phyloP scores from a whole-genome alignment of 2,113 vertebrate species.

The Nothobranchius furzeri region DNA sequence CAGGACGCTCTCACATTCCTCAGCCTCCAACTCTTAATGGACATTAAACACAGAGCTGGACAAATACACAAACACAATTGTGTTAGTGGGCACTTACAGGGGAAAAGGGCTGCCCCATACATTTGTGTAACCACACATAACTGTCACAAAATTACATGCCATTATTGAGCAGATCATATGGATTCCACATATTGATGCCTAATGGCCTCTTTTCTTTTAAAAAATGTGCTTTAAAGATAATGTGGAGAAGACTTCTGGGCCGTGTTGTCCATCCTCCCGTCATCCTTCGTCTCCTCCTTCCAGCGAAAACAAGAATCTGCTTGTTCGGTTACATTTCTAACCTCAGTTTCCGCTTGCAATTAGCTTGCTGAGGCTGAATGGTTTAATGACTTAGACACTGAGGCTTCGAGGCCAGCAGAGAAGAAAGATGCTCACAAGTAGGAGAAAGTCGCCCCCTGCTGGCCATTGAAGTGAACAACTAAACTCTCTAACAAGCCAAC shows the following conservation, averaged over 20 bases:
- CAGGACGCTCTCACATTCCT: slow-evolving; percentile 62
- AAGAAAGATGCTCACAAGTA: slow-evolving; percentile 1
- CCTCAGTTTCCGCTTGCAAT: slow-evolving; percentile 63
- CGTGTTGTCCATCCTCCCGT: slow-evolving; percentile 27
- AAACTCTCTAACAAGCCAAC: background rate
- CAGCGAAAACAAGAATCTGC: slow-evolving; percentile 51
- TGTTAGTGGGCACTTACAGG: slow-evolving; percentile 80
- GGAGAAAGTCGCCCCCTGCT: slow-evolving; percentile 64
- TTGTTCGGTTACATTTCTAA: slow-evolving; percentile 72
- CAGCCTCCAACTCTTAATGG: slow-evolving; percentile 73
- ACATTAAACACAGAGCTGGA: slow-evolving; percentile 76
- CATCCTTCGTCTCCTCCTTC: slow-evolving; percentile 5
- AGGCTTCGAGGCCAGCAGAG: slow-evolving; percentile 24
- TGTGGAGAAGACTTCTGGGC: slow-evolving; percentile 38
- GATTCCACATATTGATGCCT: slow-evolving; percentile 71
- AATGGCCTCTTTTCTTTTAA: slow-evolving; percentile 59
- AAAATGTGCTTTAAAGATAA: slow-evolving; percentile 54
- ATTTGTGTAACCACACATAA: slow-evolving; percentile 81
- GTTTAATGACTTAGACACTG: slow-evolving; percentile 45
- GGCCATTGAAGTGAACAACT: slow-evolving; percentile 10
- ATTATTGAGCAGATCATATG: slow-evolving; percentile 73
- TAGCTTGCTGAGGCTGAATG: slow-evolving; percentile 58
- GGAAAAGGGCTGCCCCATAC: slow-evolving; percentile 62
- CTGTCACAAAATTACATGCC: slow-evolving; percentile 77
- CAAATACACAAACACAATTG: slow-evolving; percentile 73